These are phyloP conservation scores for Oophaga sylvatica DNA, from an alignment of 2,797 vertebrate species.

Conservation along the genomic window DNA sequence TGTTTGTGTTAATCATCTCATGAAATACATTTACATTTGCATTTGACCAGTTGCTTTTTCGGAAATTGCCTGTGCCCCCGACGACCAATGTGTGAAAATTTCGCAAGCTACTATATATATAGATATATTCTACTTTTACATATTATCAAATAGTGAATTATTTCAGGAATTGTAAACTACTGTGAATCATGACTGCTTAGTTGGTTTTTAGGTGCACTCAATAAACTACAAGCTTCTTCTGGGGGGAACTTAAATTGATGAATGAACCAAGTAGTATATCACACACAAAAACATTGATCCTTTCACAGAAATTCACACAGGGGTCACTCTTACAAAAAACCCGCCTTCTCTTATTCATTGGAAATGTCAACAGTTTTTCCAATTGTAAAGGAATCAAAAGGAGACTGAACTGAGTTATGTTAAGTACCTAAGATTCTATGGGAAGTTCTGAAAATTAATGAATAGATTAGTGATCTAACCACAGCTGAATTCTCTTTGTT, in stretches of 20 bases:
- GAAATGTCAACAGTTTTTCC: slow-evolving; percentile 37
- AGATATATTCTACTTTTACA: too few relatives aligned
- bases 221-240: not conserved
- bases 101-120: too few relatives aligned
- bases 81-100: too few relatives aligned
- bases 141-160: not conserved
- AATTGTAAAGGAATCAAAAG: slow-evolving; percentile 44
- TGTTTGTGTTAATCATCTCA: too few relatives aligned
- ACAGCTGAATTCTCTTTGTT: slow-evolving; percentile 34
- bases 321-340: slow-evolving; percentile 16
- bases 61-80: too few relatives aligned
- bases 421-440: slow-evolving; percentile 20
- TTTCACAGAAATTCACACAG: slow-evolving; percentile 32
- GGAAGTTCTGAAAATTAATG: slow-evolving; percentile 42
- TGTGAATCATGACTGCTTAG: not conserved
- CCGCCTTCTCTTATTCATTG: slow-evolving; percentile 37
- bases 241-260: not conserved
- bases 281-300: slow-evolving; percentile 4
- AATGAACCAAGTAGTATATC: slow-evolving; percentile 12
- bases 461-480: slow-evolving; percentile 30
- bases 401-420: slow-evolving; percentile 40
- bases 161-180: not conserved
- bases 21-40: too few relatives aligned
- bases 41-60: too few relatives aligned
- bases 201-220: not conserved